Evolutionary conservation across 2,113 vertebrate genomes (phyloP), one percentile per base, ranked within the genome.

Genomic region (Mugil cephalus): DNA sequence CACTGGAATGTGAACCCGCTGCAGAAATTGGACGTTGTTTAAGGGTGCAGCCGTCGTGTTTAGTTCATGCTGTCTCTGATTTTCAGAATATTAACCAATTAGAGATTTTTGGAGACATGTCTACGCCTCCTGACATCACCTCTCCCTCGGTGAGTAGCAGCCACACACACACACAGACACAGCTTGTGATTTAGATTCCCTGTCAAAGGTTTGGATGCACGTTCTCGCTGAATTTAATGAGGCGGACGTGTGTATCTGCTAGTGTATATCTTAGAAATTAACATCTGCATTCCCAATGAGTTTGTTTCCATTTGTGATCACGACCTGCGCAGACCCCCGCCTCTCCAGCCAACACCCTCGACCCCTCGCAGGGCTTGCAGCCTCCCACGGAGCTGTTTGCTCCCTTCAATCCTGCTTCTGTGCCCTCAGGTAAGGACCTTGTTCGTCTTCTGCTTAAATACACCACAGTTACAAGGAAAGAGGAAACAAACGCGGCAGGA

Each of bases 31-130:
- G 24, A 18, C 11, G 1, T 13, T n/a, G 48, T 12, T 15, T 13
- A 34, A 12, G 10, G 4, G 9, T 19, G 0, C 10, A 14, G 10
- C 1, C 1, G 1, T 11, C n/a, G 5, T 13, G 0, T 4, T 60
- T 86, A n/a, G 39, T 50, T 10, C 81, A 14, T 52, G 0, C 30
- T 75, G 18, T 85, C 46, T 89, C 10, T 88, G 60, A 39, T 91
- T 75, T 64, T 71, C 94, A 99, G 98, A 98, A 97, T 95, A 96
- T 99, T 94, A 97, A 96, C 94, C 98, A 99, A 87, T 94, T 99
- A 95, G 97, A 98, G 93, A 95, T 99, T 92, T 99, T 99, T 87
- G 98, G 98, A 92, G 98, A 99, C 93, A 99, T 99, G 97, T 99
- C 98, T 54, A 99, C 98, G 70, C 98, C 97, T 79, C 97, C 98